Percentiles rank a stretch among this genome's conserved stretches.
Conservation (phyloP, 2,797 vertebrate genomes). For the Diglossa cyanea region DNA sequence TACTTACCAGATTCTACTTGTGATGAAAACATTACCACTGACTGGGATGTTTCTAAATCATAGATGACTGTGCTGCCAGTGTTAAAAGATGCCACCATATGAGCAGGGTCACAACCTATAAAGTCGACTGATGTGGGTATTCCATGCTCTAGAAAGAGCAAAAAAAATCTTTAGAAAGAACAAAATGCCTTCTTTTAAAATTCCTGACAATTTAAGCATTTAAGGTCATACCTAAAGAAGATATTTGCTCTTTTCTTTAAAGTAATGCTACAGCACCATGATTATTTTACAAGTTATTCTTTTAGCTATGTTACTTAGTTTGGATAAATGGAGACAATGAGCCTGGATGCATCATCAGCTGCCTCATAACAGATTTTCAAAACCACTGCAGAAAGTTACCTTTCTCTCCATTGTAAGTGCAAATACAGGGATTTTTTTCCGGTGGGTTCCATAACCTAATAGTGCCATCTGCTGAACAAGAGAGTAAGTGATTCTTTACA, state of each 20-base stretch:
- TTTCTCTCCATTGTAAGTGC: slow-evolving; percentile 89
- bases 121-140: slow-evolving; percentile 94
- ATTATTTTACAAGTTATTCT: not conserved
- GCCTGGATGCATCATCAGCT: not conserved
- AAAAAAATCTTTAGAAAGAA: not conserved
- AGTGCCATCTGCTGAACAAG: slow-evolving; percentile 96
- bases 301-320: not conserved
- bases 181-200: not conserved
- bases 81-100: slow-evolving; percentile 92
- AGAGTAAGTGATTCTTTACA: slow-evolving; percentile 94
- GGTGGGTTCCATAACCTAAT: slow-evolving; percentile 94
- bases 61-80: slow-evolving; percentile 89
- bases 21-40: slow-evolving; percentile 86
- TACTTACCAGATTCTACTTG: slow-evolving; percentile 88
- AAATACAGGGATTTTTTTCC: slow-evolving; percentile 90
- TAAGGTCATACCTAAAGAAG: not conserved
- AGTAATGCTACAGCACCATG: not conserved
- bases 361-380: not conserved
- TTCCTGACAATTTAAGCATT: not conserved
- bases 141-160: slow-evolving; percentile 81
- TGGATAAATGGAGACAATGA: not conserved
- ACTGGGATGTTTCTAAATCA: slow-evolving; percentile 94
- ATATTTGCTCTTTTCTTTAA: not conserved
- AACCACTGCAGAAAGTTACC: slow-evolving; percentile 72
- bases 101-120: slow-evolving; percentile 94